phyloP scores from a whole-genome alignment of 2,797 vertebrate genomes.

The Fratercula arctica region DNA sequence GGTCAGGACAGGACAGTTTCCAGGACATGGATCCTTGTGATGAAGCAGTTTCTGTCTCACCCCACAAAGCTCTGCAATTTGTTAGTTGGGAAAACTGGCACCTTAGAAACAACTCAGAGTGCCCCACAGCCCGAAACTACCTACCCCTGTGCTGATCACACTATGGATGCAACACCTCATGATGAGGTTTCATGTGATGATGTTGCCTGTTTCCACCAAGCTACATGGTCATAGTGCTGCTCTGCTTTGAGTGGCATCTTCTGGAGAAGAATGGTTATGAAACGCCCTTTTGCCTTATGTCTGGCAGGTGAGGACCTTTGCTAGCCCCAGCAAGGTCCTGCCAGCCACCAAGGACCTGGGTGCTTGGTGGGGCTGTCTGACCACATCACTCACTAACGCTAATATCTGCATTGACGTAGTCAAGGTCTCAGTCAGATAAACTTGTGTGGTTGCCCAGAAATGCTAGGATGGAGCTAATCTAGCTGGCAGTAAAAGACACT shows the following conservation, averaged over 20 bases:
- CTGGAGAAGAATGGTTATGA: not conserved
- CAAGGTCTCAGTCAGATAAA: not conserved
- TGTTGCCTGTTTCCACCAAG: not conserved
- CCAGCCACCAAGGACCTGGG: not conserved
- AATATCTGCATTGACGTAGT: not conserved
- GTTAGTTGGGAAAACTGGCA: not conserved
- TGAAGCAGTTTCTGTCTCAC: not conserved
- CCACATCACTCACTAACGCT: fast-evolving
- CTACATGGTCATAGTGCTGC: not conserved
- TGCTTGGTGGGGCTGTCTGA: not conserved
- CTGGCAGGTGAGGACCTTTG: not conserved
- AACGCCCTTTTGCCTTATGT: not conserved
- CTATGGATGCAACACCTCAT: not conserved
- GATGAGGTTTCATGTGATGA: not conserved
- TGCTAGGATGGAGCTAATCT: not conserved
- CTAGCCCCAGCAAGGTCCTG: not conserved
- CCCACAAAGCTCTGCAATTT: not conserved
- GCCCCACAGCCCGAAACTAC: not conserved
- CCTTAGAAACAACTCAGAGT: not conserved
- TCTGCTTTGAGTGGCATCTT: not conserved
- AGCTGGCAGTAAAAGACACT: not conserved
- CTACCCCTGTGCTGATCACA: not conserved
- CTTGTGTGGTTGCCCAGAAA: not conserved
- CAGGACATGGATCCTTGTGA: not conserved
- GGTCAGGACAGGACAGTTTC: not conserved